Percentiles rank a stretch among this genome's conserved stretches.
Conservation (phyloP, 1,140 invertebrate species). For the Trinorchestia longiramus region DNA sequence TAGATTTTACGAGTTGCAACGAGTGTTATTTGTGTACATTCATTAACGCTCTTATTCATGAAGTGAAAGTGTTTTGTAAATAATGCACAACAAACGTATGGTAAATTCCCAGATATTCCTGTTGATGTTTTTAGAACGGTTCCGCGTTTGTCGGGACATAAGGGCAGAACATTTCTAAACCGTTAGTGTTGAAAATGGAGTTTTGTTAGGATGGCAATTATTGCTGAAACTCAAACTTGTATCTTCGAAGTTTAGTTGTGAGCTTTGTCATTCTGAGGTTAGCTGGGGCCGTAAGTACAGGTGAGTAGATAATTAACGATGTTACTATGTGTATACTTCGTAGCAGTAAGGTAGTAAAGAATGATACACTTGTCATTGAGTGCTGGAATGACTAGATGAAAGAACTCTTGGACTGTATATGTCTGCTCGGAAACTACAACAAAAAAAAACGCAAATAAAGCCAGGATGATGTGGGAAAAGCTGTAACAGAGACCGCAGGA, state of each 20-base stretch:
- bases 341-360: neutral
- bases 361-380: neutral
- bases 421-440: neutral
- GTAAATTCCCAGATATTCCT: too few relatives aligned
- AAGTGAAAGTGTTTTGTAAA: too few relatives aligned
- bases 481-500: neutral
- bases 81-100: too few relatives aligned
- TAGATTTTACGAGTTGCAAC: neutral
- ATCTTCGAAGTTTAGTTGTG: neutral
- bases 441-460: neutral
- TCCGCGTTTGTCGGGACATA: too few relatives aligned
- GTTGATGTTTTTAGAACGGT: too few relatives aligned
- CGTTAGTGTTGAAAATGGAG: neutral
- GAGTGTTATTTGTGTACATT: too few relatives aligned
- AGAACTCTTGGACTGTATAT: neutral
- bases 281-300: too few relatives aligned
- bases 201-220: neutral
- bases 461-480: neutral
- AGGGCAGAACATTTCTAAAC: too few relatives aligned
- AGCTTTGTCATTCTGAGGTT: neutral
- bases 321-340: too few relatives aligned
- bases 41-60: too few relatives aligned
- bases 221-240: neutral
- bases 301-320: too few relatives aligned
- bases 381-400: neutral